A percentile compares a stretch with the other conserved stretches of the same genome.
Evolutionary conservation across 2,797 vertebrate species (phyloP).

Genomic region (Muraenolepis orangiensis): DNA sequence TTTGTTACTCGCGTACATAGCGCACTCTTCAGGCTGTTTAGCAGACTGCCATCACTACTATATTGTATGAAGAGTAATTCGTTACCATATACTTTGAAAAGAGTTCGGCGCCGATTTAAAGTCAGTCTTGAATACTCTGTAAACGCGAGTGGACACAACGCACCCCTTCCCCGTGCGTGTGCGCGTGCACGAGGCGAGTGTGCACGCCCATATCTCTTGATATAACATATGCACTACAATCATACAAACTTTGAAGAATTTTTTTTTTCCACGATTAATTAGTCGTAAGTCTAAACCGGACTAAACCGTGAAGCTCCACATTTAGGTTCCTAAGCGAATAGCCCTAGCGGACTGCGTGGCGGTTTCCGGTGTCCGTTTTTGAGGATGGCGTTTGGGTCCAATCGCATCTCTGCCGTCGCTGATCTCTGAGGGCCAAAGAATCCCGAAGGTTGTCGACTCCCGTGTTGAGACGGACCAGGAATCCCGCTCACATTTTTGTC

Average conservation of each 20-base stretch:
- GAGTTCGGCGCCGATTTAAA: neutral
- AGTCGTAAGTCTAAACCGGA: neutral
- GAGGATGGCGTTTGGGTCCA: constrained; percentile 70
- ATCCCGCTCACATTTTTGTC: constrained; percentile 9
- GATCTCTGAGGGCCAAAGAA: constrained; percentile 42
- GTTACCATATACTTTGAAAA: neutral
- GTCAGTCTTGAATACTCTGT: neutral
- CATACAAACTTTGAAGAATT: neutral
- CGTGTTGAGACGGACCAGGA: constrained; percentile 3
- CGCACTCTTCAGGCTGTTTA: neutral
- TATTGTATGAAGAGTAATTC: neutral
- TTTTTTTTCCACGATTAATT: neutral
- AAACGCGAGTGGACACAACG: neutral
- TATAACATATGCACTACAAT: neutral
- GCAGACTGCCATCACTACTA: neutral
- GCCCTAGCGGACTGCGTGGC: constrained; percentile 44
- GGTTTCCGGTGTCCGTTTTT: constrained; percentile 70
- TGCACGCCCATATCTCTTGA: neutral
- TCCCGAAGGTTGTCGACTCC: constrained; percentile 28
- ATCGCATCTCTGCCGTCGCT: constrained; percentile 59
- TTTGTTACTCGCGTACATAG: neutral
- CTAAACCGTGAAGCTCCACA: neutral
- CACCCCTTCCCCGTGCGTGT: neutral
- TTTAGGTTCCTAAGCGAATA: neutral
- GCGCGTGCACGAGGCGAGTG: neutral